These are phyloP conservation scores for Macrophya annulata DNA, from an alignment of 2,888 invertebrate genomes.

Conservation along the genomic window DNA sequence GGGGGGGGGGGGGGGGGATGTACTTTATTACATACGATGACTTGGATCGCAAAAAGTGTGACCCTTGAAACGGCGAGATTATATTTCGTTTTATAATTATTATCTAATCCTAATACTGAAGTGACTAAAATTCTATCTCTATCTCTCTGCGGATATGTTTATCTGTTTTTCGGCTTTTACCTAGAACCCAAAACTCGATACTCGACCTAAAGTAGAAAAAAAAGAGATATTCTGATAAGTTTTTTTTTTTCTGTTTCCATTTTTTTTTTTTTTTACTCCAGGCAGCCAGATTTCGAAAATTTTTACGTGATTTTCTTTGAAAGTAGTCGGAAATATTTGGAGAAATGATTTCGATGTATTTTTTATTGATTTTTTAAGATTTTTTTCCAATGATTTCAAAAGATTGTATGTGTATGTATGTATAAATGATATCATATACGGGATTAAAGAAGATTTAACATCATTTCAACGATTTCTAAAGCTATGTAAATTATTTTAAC, in stretches of 20 bases:
- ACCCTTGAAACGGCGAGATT: slow-evolving; percentile 17
- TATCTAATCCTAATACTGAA: slow-evolving; percentile 62
- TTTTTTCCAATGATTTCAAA: background rate
- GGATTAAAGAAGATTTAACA: no score
- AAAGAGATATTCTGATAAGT: background rate
- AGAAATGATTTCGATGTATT: background rate
- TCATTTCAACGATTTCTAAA: no score
- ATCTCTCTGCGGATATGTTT: slow-evolving; percentile 19
- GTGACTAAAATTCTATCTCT: slow-evolving; percentile 64
- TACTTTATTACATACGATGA: background rate
- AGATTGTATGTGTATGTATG: background rate
- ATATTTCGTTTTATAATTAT: slow-evolving; percentile 61
- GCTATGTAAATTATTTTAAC: no score
- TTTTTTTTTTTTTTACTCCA: background rate
- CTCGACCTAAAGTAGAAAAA: background rate
- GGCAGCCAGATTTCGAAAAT: background rate
- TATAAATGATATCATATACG: no score
- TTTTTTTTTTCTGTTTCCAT: background rate
- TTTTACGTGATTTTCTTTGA: background rate
- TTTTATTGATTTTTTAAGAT: no score
- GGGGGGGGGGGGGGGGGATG: no score
- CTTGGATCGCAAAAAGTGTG: slow-evolving; percentile 47
- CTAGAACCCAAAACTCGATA: background rate
- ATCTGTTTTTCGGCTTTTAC: background rate
- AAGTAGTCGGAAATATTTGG: background rate